Evolutionary conservation across 2,888 invertebrate genomes (phyloP).

Genomic region (Cephus runcator): DNA sequence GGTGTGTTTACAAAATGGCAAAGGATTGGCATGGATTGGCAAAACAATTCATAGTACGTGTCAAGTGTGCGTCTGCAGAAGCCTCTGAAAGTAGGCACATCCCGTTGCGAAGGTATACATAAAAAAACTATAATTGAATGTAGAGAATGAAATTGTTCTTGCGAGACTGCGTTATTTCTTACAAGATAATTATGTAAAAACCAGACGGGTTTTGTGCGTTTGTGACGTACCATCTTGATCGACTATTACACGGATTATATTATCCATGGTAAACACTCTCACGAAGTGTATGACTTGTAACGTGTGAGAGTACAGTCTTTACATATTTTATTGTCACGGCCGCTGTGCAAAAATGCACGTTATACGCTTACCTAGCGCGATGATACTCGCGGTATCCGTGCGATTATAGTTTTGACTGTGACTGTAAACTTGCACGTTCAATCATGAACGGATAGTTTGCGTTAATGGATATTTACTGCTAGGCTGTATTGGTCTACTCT

Average conservation of each 20-base stretch:
- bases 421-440: neutral
- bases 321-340: neutral
- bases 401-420: neutral
- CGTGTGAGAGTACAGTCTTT: neutral
- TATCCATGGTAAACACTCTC: neutral
- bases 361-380: neutral
- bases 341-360: neutral
- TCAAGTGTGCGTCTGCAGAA: neutral
- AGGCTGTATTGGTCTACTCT: neutral
- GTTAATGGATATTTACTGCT: neutral
- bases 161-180: constrained; percentile 29
- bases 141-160: constrained; percentile 21
- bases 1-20: neutral
- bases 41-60: neutral
- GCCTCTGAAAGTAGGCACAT: neutral
- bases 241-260: neutral
- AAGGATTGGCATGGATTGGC: neutral
- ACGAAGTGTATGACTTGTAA: neutral
- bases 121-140: constrained; percentile 5
- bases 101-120: neutral
- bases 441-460: neutral
- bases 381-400: neutral
- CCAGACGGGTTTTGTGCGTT: neutral
- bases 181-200: constrained; percentile 1
- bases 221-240: neutral